A percentile compares a stretch with the other conserved stretches of the same genome.
Evolutionary conservation across 2,113 vertebrate species (phyloP).

Genomic region (Athene cunicularia): DNA sequence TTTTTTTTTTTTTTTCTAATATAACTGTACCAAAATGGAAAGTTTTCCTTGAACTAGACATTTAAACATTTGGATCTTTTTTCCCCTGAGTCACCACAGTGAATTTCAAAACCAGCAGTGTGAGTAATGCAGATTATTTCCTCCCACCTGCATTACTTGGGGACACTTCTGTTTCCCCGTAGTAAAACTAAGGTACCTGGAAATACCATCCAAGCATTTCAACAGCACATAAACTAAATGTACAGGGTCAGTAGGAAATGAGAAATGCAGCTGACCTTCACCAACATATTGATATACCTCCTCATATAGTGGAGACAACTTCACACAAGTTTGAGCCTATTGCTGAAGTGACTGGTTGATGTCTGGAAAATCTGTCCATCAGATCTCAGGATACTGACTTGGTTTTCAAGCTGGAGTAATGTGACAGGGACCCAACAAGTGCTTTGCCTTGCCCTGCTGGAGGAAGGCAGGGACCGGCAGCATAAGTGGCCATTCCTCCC

Average conservation of each 20-base stretch:
- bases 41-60: neutral
- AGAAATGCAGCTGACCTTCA: neutral
- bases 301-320: neutral
- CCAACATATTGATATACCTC: neutral
- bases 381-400: neutral
- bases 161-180: conserved; percentile 2
- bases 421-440: fast-evolving
- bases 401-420: neutral
- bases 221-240: neutral
- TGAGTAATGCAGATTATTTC: neutral
- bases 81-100: neutral
- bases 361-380: neutral
- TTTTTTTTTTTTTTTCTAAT: neutral
- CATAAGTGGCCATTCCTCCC: neutral
- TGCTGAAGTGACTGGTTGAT: neutral
- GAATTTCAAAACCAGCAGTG: conserved; percentile 42
- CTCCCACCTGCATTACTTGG: neutral
- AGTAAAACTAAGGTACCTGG: neutral
- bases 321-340: neutral
- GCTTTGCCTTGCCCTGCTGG: neutral
- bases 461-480: neutral
- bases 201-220: conserved; percentile 10
- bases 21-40: neutral
- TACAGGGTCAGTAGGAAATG: neutral
- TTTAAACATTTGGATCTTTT: neutral